These are phyloP conservation scores for Tyto alba DNA, from an alignment of 2,113 vertebrate genomes.

Conservation along the genomic window DNA sequence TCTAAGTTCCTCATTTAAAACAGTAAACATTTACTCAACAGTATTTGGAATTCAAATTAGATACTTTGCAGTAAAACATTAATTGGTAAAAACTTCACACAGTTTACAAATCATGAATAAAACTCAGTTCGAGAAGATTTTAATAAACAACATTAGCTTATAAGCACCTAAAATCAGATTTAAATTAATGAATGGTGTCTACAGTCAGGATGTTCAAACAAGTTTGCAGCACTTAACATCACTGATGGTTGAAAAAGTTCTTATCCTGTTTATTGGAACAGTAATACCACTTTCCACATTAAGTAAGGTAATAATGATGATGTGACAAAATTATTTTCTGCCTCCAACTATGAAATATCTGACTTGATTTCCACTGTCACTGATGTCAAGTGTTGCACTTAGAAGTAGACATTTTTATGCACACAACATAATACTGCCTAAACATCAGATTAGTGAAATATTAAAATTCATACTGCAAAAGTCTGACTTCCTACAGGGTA, in stretches of 20 bases:
- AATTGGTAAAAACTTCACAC: background rate
- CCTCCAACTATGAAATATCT: background rate
- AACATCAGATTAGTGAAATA: background rate
- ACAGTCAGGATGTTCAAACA: background rate
- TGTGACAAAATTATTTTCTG: background rate
- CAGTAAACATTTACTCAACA: background rate
- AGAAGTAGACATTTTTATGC: background rate
- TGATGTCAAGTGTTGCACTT: background rate
- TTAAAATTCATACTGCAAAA: constrained; percentile 22
- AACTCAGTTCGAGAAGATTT: background rate
- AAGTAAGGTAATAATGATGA: background rate
- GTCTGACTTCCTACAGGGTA: background rate
- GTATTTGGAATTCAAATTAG: background rate
- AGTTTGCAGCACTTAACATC: background rate
- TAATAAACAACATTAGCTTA: background rate
- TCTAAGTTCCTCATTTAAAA: background rate
- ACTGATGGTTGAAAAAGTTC: background rate
- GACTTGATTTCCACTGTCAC: background rate
- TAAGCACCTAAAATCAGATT: background rate
- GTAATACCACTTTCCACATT: background rate
- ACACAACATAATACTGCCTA: background rate
- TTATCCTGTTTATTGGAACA: background rate
- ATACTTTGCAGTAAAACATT: background rate
- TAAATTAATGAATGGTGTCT: background rate
- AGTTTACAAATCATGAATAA: background rate